phyloP scores from a whole-genome alignment of 2,888 invertebrate species.

The Alviniconcha strummeri region DNA sequence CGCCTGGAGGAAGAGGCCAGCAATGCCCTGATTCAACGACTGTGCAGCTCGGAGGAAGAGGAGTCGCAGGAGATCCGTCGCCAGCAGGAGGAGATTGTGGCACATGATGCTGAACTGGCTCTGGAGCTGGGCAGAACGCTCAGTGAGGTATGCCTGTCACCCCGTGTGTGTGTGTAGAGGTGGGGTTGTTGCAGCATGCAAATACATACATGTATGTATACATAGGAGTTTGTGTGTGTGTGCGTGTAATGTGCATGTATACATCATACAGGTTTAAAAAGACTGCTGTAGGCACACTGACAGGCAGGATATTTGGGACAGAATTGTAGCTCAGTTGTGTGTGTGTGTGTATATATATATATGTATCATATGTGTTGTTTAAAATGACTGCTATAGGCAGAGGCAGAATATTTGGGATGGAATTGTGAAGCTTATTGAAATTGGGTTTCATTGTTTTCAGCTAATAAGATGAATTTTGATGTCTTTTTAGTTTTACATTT shows the following conservation, averaged over 20 bases:
- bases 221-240: neutral
- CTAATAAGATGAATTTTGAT: no score
- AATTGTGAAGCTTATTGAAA: no score
- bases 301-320: no score
- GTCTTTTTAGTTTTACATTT: no score
- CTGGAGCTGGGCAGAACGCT: conserved; percentile 5
- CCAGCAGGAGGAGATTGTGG: conserved; percentile 36
- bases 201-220: neutral
- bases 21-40: conserved; percentile 75
- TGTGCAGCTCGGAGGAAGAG: conserved; percentile 69
- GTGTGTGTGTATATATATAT: no score
- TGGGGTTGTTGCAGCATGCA: neutral
- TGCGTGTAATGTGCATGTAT: neutral
- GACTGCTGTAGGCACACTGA: no score
- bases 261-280: no score
- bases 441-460: no score
- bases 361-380: no score
- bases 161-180: neutral
- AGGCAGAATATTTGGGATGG: no score
- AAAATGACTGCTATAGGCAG: no score
- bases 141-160: neutral
- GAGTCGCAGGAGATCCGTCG: conserved; percentile 32
- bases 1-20: conserved; percentile 78
- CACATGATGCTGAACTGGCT: conserved; percentile 17
- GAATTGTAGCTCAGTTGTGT: no score